phyloP scores from a whole-genome alignment of 2,888 invertebrate species.

The Andricus quercusramuli region DNA sequence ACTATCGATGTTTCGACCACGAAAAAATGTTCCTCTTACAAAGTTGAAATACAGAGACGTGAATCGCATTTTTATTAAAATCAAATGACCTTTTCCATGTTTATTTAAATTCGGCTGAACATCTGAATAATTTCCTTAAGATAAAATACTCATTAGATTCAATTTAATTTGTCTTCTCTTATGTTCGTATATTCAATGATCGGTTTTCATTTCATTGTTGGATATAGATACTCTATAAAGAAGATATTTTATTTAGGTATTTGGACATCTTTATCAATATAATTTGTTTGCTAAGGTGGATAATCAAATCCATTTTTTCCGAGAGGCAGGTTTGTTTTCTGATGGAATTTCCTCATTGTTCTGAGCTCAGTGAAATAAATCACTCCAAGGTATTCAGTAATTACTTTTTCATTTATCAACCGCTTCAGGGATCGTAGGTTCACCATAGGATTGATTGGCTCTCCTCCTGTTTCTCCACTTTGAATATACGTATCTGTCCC shows the following conservation, averaged over 20 bases:
- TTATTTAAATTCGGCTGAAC: not conserved
- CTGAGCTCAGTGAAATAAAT: not conserved
- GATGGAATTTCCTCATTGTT: not conserved
- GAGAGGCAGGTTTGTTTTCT: not conserved
- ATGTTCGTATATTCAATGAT: not conserved
- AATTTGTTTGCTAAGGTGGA: not conserved
- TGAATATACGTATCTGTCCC: not conserved
- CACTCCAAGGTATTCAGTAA: slow-evolving; percentile 6
- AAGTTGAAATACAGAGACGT: not conserved
- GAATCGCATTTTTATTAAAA: not conserved
- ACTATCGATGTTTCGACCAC: slow-evolving; percentile 4
- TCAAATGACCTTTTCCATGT: not conserved
- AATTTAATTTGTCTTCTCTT: not conserved
- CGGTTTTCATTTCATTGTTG: not conserved
- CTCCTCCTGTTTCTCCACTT: slow-evolving; percentile 12
- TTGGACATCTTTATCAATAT: too few relatives aligned
- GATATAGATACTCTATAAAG: too few relatives aligned
- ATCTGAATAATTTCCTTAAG: not conserved
- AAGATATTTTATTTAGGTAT: too few relatives aligned
- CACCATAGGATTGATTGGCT: slow-evolving; percentile 15
- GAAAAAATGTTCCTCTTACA: slow-evolving; percentile 14
- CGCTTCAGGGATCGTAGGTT: slow-evolving; percentile 5
- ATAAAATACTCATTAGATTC: not conserved
- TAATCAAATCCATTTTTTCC: not conserved
- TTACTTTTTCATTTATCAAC: slow-evolving; percentile 14